Evolutionary conservation across 2,113 vertebrate genomes (phyloP).

Genomic region (Hipposideros armiger): DNA sequence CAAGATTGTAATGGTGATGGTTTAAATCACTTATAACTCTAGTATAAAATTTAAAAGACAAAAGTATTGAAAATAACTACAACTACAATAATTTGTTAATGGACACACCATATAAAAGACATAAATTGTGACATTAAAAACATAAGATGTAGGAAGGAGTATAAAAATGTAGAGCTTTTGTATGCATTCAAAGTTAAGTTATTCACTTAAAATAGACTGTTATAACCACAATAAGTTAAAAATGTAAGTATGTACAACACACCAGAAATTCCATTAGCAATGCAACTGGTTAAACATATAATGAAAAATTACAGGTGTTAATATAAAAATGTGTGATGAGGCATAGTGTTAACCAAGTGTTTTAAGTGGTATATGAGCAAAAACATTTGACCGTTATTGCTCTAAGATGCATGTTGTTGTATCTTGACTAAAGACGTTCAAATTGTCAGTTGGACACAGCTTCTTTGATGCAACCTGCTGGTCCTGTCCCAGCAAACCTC

Average conservation of each 20-base stretch:
- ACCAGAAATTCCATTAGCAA: neutral
- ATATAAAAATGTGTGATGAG: neutral
- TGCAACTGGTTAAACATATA: neutral
- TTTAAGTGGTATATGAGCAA: neutral
- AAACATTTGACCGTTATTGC: neutral
- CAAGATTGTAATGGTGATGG: neutral
- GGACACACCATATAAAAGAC: neutral
- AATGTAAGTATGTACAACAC: neutral
- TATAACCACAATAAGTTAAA: neutral
- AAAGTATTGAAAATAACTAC: neutral
- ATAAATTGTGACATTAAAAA: neutral
- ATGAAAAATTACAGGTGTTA: neutral
- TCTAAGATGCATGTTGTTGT: neutral
- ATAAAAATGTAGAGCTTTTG: neutral
- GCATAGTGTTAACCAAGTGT: neutral
- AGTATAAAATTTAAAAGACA: neutral
- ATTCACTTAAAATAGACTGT: neutral
- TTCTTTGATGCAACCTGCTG: neutral
- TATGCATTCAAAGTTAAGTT: neutral
- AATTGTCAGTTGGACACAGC: neutral
- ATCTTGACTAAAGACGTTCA: neutral
- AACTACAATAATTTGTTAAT: neutral
- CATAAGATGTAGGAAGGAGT: neutral
- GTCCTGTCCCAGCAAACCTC: neutral
- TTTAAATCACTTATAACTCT: neutral